These are phyloP conservation scores for Planococcus citri DNA, from an alignment of 1,140 invertebrate species.

Conservation along the genomic window DNA sequence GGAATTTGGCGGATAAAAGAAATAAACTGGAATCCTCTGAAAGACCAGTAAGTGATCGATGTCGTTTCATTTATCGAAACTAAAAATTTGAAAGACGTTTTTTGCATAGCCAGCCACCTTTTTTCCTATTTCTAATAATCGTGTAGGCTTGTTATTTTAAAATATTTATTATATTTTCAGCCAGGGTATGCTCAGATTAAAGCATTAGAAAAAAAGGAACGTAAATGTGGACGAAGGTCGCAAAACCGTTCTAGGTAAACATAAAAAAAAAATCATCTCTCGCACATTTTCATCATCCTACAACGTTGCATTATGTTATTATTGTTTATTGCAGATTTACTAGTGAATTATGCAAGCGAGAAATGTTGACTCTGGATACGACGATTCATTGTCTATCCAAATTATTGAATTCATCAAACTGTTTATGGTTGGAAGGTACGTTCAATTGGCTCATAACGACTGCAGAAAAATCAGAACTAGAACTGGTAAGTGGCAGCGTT, in stretches of 20 bases:
- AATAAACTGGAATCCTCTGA: slow-evolving; percentile 50
- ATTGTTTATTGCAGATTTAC: slow-evolving; percentile 46
- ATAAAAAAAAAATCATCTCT: not conserved
- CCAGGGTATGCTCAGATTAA: too few species aligned
- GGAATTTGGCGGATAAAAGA: slow-evolving; percentile 39
- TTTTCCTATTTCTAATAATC: too few species aligned
- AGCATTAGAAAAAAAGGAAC: slow-evolving; percentile 57
- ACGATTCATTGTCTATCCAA: slow-evolving; percentile 76
- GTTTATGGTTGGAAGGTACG: too few species aligned
- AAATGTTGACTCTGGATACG: slow-evolving; percentile 78
- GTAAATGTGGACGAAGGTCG: slow-evolving; percentile 61
- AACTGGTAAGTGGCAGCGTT: too few species aligned
- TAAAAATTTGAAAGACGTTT: too few species aligned
- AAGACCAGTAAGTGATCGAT: too few species aligned
- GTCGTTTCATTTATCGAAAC: too few species aligned
- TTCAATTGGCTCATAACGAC: too few species aligned
- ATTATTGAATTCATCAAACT: slow-evolving; percentile 57
- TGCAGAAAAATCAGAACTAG: too few species aligned
- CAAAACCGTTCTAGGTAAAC: not conserved
- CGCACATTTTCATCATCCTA: not conserved
- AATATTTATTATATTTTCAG: slow-evolving; percentile 49
- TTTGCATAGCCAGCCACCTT: too few species aligned
- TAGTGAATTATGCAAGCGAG: slow-evolving; percentile 84
- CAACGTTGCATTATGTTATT: too few species aligned
- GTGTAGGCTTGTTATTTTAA: too few species aligned